Percentiles rank a stretch among this genome's conserved stretches.
Evolutionary conservation across 2,888 invertebrate species (phyloP).

Genomic region (Priocnemis perturbator): DNA sequence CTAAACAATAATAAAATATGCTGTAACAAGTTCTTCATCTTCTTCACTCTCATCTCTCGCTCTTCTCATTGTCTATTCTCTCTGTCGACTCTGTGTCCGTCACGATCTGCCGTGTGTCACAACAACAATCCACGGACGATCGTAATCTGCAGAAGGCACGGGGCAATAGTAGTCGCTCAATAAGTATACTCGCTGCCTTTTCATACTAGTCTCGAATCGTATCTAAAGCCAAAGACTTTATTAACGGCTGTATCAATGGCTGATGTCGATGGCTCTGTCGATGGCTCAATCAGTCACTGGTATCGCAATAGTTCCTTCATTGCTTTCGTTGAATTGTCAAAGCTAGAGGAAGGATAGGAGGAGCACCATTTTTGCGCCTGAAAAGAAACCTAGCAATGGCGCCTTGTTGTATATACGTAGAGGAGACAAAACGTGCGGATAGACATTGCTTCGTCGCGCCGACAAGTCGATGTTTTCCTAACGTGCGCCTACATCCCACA

Average conservation of each 20-base stretch:
- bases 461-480: constrained; percentile 7
- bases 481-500: constrained; percentile 11
- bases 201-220: too few species aligned
- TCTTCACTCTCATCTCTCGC: constrained; percentile 27
- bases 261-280: too few species aligned
- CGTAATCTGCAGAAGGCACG: constrained; percentile 66
- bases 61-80: constrained; percentile 39
- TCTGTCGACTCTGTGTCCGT: constrained; percentile 39
- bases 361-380: constrained; percentile 49
- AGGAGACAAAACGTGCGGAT: too few species aligned
- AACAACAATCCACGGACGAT: constrained; percentile 32
- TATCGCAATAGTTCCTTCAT: neutral
- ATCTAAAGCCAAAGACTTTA: too few species aligned
- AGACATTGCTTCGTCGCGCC: too few species aligned
- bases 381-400: too few species aligned
- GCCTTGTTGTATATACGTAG: too few species aligned
- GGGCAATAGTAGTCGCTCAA: constrained; percentile 50
- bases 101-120: constrained; percentile 29
- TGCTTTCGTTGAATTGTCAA: constrained; percentile 6
- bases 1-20: constrained; percentile 75
- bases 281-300: too few species aligned
- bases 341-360: constrained; percentile 13
- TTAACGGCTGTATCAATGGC: too few species aligned
- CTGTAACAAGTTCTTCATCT: constrained; percentile 70
- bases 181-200: too few species aligned